A percentile compares a stretch with the other conserved stretches of the same genome.
Evolutionary conservation across 1,140 invertebrate genomes (phyloP).

Genomic region (Calosoma granatense): DNA sequence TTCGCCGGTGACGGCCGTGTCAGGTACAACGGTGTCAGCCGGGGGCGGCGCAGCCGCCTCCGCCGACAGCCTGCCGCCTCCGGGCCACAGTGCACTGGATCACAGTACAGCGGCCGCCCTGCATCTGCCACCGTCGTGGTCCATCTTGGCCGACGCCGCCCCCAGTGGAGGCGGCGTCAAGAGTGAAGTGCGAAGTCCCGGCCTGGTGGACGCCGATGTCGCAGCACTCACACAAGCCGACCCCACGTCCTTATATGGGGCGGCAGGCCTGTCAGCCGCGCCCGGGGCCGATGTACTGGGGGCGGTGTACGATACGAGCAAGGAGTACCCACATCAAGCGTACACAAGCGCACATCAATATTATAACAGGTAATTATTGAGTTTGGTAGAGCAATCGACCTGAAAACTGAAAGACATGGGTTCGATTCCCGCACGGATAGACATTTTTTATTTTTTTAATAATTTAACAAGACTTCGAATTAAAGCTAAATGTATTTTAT

Average conservation of each 20-base stretch:
- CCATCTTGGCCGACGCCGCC: constrained; percentile 14
- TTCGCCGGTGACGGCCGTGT: not conserved
- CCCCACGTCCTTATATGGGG: constrained; percentile 25
- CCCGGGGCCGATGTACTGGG: constrained; percentile 24
- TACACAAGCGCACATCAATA: constrained; percentile 48
- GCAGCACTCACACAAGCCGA: constrained; percentile 23
- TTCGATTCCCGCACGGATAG: too few relatives aligned
- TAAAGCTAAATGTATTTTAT: too few relatives aligned
- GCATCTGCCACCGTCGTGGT: constrained; percentile 25
- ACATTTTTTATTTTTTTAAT: too few relatives aligned
- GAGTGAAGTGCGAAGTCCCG: constrained; percentile 48
- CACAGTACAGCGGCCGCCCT: constrained; percentile 12
- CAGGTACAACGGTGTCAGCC: not conserved
- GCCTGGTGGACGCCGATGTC: constrained; percentile 41
- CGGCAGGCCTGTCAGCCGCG: constrained; percentile 30
- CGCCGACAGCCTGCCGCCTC: not conserved
- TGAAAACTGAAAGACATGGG: not conserved
- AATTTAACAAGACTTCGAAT: too few relatives aligned
- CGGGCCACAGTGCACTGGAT: not conserved
- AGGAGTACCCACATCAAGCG: constrained; percentile 37
- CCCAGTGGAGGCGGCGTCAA: constrained; percentile 33
- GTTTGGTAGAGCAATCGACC: too few relatives aligned
- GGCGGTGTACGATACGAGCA: constrained; percentile 25
- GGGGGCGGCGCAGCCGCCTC: not conserved
- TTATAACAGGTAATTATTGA: constrained; percentile 53